These are phyloP conservation scores for Orthosia incerta DNA, from an alignment of 2,888 invertebrate species.

Conservation along the genomic window DNA sequence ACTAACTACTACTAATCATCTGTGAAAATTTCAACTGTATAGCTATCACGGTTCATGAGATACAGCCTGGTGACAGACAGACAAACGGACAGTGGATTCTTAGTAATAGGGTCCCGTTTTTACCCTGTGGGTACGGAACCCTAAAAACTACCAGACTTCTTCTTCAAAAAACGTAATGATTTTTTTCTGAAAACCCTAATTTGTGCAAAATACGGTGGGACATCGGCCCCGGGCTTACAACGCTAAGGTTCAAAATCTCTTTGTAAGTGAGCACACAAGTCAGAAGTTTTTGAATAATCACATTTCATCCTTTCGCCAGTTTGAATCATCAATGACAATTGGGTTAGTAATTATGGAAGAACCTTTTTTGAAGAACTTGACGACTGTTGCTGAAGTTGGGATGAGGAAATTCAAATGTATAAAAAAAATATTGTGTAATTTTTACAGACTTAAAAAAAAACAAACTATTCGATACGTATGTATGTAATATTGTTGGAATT, in stretches of 20 bases:
- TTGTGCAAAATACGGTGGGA: neutral
- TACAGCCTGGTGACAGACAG: no score
- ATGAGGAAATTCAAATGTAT: neutral
- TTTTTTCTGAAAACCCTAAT: constrained; percentile 49
- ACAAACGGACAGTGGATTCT: no score
- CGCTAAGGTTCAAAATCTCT: constrained; percentile 55
- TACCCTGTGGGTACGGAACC: no score
- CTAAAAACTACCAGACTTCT: neutral
- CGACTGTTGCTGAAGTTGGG: neutral
- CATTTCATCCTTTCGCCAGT: constrained; percentile 69
- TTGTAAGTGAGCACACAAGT: constrained; percentile 74
- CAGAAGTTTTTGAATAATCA: constrained; percentile 80
- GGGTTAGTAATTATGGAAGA: constrained; percentile 38
- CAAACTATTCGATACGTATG: no score
- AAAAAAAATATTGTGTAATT: no score
- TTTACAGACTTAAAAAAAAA: no score
- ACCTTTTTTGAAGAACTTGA: constrained; percentile 9
- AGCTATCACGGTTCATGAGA: no score
- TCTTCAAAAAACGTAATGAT: neutral
- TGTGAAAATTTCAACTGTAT: no score
- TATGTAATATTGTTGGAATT: no score
- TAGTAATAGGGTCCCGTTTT: no score
- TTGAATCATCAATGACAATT: constrained; percentile 56
- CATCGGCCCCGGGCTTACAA: constrained; percentile 12
- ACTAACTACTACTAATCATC: no score